Evolutionary conservation across 2,888 invertebrate genomes (phyloP), one percentile per base, ranked within the genome.

Genomic region (Zaprionus bogoriensis): DNA sequence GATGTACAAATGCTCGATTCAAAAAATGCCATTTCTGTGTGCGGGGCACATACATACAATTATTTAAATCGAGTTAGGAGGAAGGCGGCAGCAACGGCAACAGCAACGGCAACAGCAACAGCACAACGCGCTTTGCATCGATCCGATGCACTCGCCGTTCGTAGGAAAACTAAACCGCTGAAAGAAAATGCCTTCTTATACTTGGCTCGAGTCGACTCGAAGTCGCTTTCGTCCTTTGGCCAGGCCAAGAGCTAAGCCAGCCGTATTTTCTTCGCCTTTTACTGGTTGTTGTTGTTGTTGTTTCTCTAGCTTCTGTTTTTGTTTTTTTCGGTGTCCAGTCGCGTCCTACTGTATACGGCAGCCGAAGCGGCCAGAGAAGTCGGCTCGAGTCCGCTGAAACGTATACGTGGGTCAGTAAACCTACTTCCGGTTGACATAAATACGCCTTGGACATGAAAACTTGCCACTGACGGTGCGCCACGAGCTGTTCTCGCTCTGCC

Each of bases 341-440:
- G 23, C 23, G 41, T n/a, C n/a, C n/a, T n/a, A n/a, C n/a, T n/a
- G n/a, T n/a, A n/a, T n/a, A n/a, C n/a, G 32, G 25, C 51, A 28
- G 59, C 64, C 61, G 61, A 74, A 42, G 27, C 41, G 20, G 17
- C 19, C n/a, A n/a, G n/a, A 41, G 41, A 50, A 59, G 51, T 65
- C 64, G 74, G 60, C 44, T 44, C 23, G 47, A 44, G 50, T 60
- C 46, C 57, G 69, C 36, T 67, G 67, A 87, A 79, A 88, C 77
- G 80, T 73, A 88, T 88, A 89, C 89, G 89, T 90, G 90, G 91
- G 91, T 91, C 91, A 91, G 90, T 91, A 91, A 91, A 91, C 91
- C 90, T 89, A 89, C 90, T 91, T 91, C 91, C 91, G 90, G 90
- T 90, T 90, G 90, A 89, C 90, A 90, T 91, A 90, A 91, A 91